phyloP scores from a whole-genome alignment of 2,113 vertebrate genomes.

The Passerina amoena region DNA sequence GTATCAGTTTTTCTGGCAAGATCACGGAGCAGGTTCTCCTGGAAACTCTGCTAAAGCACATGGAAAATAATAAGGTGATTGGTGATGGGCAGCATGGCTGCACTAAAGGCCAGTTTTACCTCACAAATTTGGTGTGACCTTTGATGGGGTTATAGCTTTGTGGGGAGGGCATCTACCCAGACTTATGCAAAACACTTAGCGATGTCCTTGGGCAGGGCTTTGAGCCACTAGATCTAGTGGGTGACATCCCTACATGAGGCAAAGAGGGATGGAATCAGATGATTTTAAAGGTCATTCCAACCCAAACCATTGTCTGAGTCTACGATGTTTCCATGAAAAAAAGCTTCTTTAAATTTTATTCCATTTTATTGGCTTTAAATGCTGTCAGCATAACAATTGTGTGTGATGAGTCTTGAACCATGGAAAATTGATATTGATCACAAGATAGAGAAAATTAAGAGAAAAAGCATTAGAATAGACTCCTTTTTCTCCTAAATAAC shows the following conservation, averaged over 20 bases:
- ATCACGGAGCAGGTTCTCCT: neutral
- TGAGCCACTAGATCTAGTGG: neutral
- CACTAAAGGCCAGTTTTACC: neutral
- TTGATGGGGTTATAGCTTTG: neutral
- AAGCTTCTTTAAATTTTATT: neutral
- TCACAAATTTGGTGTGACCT: neutral
- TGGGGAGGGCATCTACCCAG: neutral
- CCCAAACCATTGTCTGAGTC: neutral
- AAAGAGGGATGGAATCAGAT: neutral
- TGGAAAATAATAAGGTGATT: neutral
- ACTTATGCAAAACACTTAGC: neutral
- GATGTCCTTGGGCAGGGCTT: neutral
- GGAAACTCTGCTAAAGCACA: neutral
- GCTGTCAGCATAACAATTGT: neutral
- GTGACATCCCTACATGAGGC: neutral
- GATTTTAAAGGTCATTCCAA: neutral
- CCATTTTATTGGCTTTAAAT: neutral
- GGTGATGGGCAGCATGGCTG: accelerated
- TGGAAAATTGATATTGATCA: neutral
- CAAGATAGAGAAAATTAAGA: neutral
- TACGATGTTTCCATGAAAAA: neutral
- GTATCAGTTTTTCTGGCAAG: neutral
- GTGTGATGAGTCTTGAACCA: neutral
- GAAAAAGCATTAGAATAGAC: neutral
- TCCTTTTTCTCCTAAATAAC: neutral